These are phyloP conservation scores for Drosophila simulans DNA, from an alignment of 1,140 invertebrate species.

Conservation along the genomic window DNA sequence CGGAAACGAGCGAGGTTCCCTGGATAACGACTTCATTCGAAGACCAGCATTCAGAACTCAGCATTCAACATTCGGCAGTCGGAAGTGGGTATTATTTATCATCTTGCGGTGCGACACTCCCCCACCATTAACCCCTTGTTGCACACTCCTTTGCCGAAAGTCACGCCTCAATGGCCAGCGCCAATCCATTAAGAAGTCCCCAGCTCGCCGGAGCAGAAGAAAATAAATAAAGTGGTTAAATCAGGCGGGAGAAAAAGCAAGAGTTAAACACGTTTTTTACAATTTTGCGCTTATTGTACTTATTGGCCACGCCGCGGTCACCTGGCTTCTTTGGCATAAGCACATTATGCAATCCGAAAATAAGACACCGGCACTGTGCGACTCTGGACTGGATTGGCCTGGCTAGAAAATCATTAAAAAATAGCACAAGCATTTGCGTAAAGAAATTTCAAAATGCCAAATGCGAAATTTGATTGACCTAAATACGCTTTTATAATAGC, in stretches of 20 bases:
- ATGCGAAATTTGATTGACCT: slow-evolving; percentile 79
- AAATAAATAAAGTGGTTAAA: slow-evolving; percentile 14
- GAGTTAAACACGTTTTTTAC: slow-evolving; percentile 72
- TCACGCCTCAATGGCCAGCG: slow-evolving; percentile 44
- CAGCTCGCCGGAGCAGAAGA: slow-evolving; percentile 8
- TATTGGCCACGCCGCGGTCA: slow-evolving; percentile 68
- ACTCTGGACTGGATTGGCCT: slow-evolving; percentile 30
- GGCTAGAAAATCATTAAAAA: slow-evolving; percentile 77
- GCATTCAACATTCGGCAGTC: slow-evolving; percentile 14
- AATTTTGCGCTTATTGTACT: slow-evolving; percentile 78
- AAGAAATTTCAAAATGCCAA: slow-evolving; percentile 71
- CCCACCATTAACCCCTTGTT: slow-evolving; percentile 44
- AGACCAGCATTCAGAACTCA: neutral
- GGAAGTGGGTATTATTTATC: slow-evolving; percentile 32
- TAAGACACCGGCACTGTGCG: slow-evolving; percentile 25
- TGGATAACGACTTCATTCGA: slow-evolving; percentile 43
- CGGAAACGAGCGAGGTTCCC: slow-evolving; percentile 25
- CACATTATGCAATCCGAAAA: slow-evolving; percentile 67
- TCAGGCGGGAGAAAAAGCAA: slow-evolving; percentile 24
- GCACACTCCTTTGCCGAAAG: slow-evolving; percentile 43
- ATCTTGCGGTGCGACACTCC: slow-evolving; percentile 8
- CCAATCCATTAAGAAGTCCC: slow-evolving; percentile 71
- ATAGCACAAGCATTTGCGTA: slow-evolving; percentile 77
- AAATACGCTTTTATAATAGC: slow-evolving; percentile 73
- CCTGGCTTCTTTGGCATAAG: slow-evolving; percentile 68